Percentiles rank a stretch among this genome's conserved stretches.
Evolutionary conservation across 2,113 vertebrate genomes (phyloP).

Genomic region (Archocentrus centrarchus): DNA sequence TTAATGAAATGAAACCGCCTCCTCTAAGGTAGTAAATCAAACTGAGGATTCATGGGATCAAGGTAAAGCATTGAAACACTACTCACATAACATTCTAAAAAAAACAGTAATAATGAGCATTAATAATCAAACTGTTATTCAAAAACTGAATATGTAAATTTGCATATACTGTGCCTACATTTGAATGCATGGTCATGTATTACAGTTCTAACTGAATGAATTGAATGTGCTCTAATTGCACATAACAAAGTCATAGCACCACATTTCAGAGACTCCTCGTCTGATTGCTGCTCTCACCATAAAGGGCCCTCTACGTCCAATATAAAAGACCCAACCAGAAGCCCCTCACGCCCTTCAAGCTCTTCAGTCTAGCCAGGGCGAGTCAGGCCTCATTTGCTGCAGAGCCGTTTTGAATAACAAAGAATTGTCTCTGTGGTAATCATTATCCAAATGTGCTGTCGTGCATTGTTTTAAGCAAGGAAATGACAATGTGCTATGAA

Average conservation of each 20-base stretch:
- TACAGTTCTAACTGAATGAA: background rate
- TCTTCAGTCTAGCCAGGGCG: constrained; percentile 47
- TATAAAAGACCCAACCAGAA: constrained; percentile 42
- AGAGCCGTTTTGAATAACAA: constrained; percentile 59
- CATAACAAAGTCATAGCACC: background rate
- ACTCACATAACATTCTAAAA: background rate
- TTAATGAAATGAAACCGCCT: background rate
- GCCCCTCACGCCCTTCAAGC: constrained; percentile 55
- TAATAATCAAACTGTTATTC: background rate
- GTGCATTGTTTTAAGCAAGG: constrained; percentile 43
- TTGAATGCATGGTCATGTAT: background rate
- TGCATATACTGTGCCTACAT: background rate
- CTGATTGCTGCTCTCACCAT: constrained; percentile 11
- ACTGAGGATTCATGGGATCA: background rate
- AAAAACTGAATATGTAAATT: background rate
- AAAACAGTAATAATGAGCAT: background rate
- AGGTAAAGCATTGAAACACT: background rate
- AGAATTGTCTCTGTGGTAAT: constrained; percentile 48
- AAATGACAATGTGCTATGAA: constrained; percentile 2
- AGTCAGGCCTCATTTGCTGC: constrained; percentile 64
- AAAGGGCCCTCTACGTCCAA: constrained; percentile 26
- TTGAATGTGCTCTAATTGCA: background rate
- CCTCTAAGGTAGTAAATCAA: background rate
- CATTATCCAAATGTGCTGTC: constrained; percentile 56
- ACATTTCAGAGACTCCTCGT: constrained; percentile 10